A percentile compares a stretch with the other conserved stretches of the same genome.
Evolutionary conservation across 2,888 invertebrate species (phyloP).

Genomic region (Hofmannophila pseudospretella): DNA sequence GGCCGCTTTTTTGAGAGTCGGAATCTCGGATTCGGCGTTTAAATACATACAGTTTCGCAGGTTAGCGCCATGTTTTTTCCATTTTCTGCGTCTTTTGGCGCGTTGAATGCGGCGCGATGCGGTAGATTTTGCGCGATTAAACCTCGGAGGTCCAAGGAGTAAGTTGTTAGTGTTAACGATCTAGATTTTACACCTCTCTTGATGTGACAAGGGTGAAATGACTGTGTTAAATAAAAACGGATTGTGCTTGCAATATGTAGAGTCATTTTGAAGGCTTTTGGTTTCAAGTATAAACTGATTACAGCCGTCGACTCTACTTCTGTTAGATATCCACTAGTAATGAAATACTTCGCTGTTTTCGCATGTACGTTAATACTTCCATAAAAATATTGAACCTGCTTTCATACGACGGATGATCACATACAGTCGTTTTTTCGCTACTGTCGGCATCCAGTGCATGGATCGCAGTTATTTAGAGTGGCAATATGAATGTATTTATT

Average conservation of each 20-base stretch:
- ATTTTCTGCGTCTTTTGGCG: constrained; percentile 73
- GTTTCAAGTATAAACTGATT: too few relatives aligned
- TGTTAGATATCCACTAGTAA: too few relatives aligned
- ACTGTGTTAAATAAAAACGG: constrained; percentile 16
- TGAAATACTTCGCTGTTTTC: not conserved
- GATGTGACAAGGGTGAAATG: constrained; percentile 21
- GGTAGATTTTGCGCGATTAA: constrained; percentile 70
- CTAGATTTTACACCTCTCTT: constrained; percentile 44
- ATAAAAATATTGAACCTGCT: not conserved
- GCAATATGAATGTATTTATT: constrained; percentile 79
- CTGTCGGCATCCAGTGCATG: constrained; percentile 30
- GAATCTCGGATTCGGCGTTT: constrained; percentile 73
- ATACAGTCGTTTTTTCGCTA: not conserved
- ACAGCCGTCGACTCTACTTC: too few relatives aligned
- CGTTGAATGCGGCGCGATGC: constrained; percentile 55
- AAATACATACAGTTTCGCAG: constrained; percentile 76
- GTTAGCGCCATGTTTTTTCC: constrained; percentile 78
- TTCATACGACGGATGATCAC: not conserved
- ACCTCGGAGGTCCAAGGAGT: constrained; percentile 64
- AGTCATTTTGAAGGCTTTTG: not conserved
- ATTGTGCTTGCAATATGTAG: not conserved
- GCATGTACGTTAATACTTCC: too few relatives aligned
- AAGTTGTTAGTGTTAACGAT: constrained; percentile 73
- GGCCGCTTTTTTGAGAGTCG: constrained; percentile 61
- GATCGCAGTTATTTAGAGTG: constrained; percentile 71